phyloP scores from a whole-genome alignment of 2,797 vertebrate species.

The Poecilia wingei region DNA sequence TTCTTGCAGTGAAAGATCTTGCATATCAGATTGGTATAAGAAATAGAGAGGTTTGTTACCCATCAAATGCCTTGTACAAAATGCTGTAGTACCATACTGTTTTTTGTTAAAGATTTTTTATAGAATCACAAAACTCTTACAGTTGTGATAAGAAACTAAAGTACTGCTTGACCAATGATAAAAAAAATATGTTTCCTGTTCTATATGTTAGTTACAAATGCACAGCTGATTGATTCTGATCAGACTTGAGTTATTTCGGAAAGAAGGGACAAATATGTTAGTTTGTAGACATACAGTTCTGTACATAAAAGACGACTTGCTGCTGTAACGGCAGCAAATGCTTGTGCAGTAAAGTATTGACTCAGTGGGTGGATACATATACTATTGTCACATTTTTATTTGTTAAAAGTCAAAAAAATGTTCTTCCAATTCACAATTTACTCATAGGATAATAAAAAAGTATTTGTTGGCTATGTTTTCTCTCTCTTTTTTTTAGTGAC shows the following conservation, averaged over 20 bases:
- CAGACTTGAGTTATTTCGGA: too few relatives aligned
- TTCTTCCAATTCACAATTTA: neutral
- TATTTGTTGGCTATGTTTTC: conserved; percentile 3
- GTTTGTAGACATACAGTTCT: too few relatives aligned
- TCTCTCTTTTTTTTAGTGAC: conserved; percentile 77
- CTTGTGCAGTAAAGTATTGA: neutral
- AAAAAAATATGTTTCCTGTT: neutral
- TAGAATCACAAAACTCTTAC: neutral
- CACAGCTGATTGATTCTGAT: neutral
- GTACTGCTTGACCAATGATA: neutral
- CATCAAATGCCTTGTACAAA: neutral
- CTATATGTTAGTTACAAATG: neutral
- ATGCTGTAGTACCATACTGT: neutral
- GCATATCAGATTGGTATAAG: neutral
- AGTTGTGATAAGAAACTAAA: conserved; percentile 1
- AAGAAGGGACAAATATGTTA: too few relatives aligned
- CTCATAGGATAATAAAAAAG: neutral
- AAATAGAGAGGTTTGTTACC: neutral
- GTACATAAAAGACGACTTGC: too few relatives aligned
- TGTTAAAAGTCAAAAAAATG: neutral
- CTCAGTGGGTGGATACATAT: too few relatives aligned
- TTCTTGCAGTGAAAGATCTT: neutral
- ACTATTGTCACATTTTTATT: too few relatives aligned
- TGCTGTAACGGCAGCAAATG: neutral
- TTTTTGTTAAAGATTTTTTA: conserved; percentile 5